A percentile compares a stretch with the other conserved stretches of the same genome.
phyloP scores from a whole-genome alignment of 2,888 invertebrate genomes.

The Cosmia trapezina region DNA sequence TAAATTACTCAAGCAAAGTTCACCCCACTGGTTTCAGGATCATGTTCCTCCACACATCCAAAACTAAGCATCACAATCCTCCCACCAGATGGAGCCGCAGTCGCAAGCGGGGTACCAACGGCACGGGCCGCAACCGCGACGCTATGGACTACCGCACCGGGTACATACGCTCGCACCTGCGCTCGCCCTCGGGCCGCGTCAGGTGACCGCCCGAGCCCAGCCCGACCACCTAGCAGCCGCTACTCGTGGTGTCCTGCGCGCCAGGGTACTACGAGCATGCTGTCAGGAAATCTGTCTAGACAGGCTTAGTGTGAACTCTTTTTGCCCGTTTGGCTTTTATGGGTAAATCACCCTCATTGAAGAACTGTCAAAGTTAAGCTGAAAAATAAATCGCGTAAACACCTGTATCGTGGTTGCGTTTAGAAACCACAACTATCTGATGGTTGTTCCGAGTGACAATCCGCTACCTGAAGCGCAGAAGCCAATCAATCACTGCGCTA shows the following conservation, averaged over 20 bases:
- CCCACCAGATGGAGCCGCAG: conserved; percentile 95
- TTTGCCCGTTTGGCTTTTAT: conserved; percentile 37
- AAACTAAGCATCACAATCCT: conserved; percentile 56
- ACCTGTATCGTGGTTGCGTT: background rate
- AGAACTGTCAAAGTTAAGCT: conserved; percentile 16
- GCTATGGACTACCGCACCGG: conserved; percentile 95
- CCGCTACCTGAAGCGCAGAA: background rate
- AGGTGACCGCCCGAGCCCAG: conserved; percentile 92
- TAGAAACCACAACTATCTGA: background rate
- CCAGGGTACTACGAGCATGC: conserved; percentile 55
- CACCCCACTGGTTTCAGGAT: conserved; percentile 38
- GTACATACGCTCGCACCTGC: conserved; percentile 97
- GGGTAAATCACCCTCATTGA: conserved; percentile 39
- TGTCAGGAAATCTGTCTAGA: conserved; percentile 56
- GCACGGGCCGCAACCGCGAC: conserved; percentile 90
- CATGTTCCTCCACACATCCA: conserved; percentile 42
- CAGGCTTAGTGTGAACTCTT: conserved; percentile 44
- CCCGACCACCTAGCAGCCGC: conserved; percentile 52
- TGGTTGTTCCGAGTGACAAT: background rate
- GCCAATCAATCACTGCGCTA: background rate
- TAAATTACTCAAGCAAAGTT: conserved; percentile 43
- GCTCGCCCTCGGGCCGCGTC: conserved; percentile 97
- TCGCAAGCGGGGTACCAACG: conserved; percentile 91
- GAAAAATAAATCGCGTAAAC: background rate
- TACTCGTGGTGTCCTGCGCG: conserved; percentile 54